Base-by-base conservation (phyloP, 1,140 invertebrate genomes). In the Dendroctonus valens region DNA sequence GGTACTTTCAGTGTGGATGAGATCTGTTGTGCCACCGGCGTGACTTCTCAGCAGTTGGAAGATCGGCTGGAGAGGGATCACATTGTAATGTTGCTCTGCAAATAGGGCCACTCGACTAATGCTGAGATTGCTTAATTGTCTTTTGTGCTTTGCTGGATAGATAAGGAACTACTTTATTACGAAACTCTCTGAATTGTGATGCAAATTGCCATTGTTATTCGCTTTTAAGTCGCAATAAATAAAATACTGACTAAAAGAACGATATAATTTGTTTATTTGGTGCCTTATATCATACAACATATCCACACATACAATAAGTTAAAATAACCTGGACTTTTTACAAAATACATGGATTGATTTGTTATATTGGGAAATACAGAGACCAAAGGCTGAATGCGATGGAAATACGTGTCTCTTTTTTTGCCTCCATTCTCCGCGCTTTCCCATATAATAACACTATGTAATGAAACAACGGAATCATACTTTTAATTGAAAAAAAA, bases 21-120 rank as follows among this genome's bases (percentile, higher is more conserved):
- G 81, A 94, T 97, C 72, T 96, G 94, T 74, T 93, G 92, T 75
- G 84, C 87, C 61, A 89, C 89, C n/a, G 89, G 90, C n/a, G 80
- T 94, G 49, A 89, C 87, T 58, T 83, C 89, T 26, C 84, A 87
- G 52, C 89, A 93, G 70, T 83, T 97, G 39, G 92, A 96, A 75
- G 90, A 93, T 68, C 86, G 90, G 59, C 87, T 96, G 6, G 94
- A 96, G 70, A 86, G 85, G 66, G 93, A 96, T 81, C 86, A 92
- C 26, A 91, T 90, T 79, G 85, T 96, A 51, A 83, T 90, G 53
- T 83, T 94, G 69, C 87, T 94, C 68, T 94, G 90, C 88, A 94
- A 94, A 79, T 96, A 82, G 26, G 26, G 26, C 26, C 1, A 26
- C 26, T 26, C 26, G 26, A 26, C 44, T 46, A 46, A 46, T 3